phyloP scores from a whole-genome alignment of 2,888 invertebrate species.

The Idaea straminata region DNA sequence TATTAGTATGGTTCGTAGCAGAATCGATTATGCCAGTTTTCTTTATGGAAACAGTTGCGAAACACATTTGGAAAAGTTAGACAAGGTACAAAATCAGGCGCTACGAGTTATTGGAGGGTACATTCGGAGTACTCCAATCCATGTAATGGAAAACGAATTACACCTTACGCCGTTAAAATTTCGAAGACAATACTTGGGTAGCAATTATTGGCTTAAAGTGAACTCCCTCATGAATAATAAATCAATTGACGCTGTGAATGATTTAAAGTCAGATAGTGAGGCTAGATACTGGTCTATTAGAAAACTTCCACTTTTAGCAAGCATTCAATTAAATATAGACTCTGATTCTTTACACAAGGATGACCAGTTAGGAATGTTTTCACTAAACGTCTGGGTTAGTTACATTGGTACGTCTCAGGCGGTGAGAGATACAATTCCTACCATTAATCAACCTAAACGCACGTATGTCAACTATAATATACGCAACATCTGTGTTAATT shows the following conservation, averaged over 20 bases:
- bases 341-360: not conserved
- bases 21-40: constrained; percentile 20
- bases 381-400: not conserved
- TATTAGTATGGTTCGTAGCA: constrained; percentile 26
- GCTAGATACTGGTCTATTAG: not conserved
- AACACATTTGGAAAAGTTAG: too few relatives aligned
- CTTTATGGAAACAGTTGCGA: too few relatives aligned
- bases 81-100: too few relatives aligned
- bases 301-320: not conserved
- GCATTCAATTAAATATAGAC: not conserved
- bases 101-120: too few relatives aligned
- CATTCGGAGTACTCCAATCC: not conserved
- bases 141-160: constrained; percentile 1
- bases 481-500: too few relatives aligned
- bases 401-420: too few relatives aligned
- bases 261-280: not conserved
- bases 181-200: not conserved
- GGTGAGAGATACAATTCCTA: too few relatives aligned
- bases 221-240: not conserved
- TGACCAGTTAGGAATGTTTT: not conserved
- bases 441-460: too few relatives aligned
- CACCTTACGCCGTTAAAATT: not conserved
- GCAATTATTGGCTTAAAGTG: not conserved
- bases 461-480: too few relatives aligned
- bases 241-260: not conserved